A percentile compares a stretch with the other conserved stretches of the same genome.
Evolutionary conservation across 2,888 invertebrate genomes (phyloP).

Genomic region (Eledone cirrhosa): DNA sequence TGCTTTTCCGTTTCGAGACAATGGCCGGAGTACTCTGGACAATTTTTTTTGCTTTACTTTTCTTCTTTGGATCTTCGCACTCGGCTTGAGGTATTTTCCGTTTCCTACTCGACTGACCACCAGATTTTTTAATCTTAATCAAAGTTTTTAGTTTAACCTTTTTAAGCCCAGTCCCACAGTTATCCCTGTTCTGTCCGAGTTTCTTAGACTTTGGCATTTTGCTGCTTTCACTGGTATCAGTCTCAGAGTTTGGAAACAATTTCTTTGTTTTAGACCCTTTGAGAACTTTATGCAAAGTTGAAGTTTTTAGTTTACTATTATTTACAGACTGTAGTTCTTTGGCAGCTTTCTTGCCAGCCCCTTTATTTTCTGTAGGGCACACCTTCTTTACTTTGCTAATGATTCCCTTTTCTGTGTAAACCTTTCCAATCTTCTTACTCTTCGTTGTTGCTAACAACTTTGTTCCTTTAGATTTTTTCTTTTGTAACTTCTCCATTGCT

Average conservation of each 20-base stretch:
- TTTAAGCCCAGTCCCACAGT: neutral
- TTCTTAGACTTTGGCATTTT: neutral
- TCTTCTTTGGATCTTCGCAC: neutral
- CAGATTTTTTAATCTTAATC: neutral
- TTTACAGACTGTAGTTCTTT: neutral
- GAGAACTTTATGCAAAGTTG: neutral
- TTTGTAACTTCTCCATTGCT: neutral
- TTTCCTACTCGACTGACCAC: neutral
- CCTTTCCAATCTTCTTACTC: neutral
- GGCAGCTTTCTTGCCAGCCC: neutral
- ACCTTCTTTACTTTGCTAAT: conserved; percentile 12
- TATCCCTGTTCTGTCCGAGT: neutral
- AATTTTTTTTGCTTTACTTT: neutral
- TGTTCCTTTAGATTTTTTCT: neutral
- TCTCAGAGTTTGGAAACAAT: neutral
- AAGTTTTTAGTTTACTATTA: neutral
- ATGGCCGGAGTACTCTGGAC: neutral
- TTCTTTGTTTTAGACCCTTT: conserved; percentile 5
- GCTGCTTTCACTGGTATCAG: conserved; percentile 16
- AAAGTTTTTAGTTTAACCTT: conserved; percentile 8
- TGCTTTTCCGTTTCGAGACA: neutral
- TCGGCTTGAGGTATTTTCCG: neutral
- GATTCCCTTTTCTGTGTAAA: neutral
- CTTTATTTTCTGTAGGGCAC: neutral
- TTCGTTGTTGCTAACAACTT: neutral